Evolutionary conservation across 2,797 vertebrate species (phyloP), one percentile per base, ranked within the genome.

Genomic region (Bothrops alternatus): DNA sequence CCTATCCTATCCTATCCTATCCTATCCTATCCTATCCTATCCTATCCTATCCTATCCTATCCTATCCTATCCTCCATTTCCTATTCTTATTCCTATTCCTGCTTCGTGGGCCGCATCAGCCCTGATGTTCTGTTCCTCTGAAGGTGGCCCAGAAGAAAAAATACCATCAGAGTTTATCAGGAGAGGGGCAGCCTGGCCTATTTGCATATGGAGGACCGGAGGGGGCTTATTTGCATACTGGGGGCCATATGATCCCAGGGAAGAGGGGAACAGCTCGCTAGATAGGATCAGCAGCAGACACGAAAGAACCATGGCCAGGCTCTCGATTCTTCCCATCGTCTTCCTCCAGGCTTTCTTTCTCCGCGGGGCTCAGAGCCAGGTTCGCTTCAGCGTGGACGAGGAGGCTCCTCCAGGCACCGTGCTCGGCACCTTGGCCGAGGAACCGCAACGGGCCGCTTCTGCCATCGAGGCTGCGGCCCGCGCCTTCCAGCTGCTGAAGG

Each of bases 351-450:
- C 42, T 73, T 4, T 97, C 23, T 91, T 97, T 87, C 6, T 96
- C 50, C 69, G 93, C 0, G 94, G 37, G n/a, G 93, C 94, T n/a
- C 93, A 53, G 57, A 95, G 94, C 0, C 96, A 98, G 55, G 98
- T 97, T 0, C 97, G 96, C 78, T 98, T 98, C 94, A 90, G 91
- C 78, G 98, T 96, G 3, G 96, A 96, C 60, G 97, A 98, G 91
- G 97, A 98, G 88, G 97, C 98, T 16, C 94, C 96, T 0, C 96
- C 97, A 0, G 97, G 97, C 7, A 98, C 97, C 0, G 93, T 98
- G 90, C 97, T 98, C 0, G 97, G 97, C 58, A 96, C 97, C 92
- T 94, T 98, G 56, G 97, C 97, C 8, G 93, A 95, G 86, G 97
- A 98, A 82, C 60, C 97, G n/a, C 96, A 96, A n/a, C 3, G 28